Evolutionary conservation across 2,797 vertebrate genomes (phyloP).

Genomic region (Sebastolobus alascanus): DNA sequence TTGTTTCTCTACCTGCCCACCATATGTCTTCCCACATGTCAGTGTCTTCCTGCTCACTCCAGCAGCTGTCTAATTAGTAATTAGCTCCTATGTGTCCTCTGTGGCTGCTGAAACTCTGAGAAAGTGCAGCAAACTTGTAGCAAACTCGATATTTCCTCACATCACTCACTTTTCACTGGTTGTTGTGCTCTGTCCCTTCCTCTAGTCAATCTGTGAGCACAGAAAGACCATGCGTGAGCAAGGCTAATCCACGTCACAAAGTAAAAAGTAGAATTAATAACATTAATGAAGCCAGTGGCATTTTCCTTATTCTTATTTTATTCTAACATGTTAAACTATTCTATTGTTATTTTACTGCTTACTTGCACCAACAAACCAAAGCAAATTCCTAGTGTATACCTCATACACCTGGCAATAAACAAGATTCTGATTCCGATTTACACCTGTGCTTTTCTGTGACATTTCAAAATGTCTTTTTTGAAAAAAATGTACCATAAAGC

Average conservation of each 20-base stretch:
- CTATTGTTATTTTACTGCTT: too few species aligned
- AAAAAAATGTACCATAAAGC: too few species aligned
- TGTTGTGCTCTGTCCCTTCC: not conserved
- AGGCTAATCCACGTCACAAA: not conserved
- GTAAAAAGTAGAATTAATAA: not conserved
- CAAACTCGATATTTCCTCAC: slow-evolving; percentile 7
- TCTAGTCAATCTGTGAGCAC: not conserved
- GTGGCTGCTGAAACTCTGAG: slow-evolving; percentile 11
- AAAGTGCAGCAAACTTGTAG: slow-evolving; percentile 3
- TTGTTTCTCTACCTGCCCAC: slow-evolving; percentile 34
- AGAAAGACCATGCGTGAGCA: not conserved
- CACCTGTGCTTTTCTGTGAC: not conserved
- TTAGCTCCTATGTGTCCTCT: slow-evolving; percentile 34
- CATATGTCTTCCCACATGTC: slow-evolving; percentile 58
- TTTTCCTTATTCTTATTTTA: not conserved
- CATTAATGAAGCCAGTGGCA: not conserved
- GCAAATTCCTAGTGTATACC: too few species aligned
- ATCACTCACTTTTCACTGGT: slow-evolving; percentile 3
- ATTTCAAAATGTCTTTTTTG: not conserved
- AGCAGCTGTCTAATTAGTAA: slow-evolving; percentile 48
- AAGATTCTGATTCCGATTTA: not conserved
- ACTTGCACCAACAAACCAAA: too few species aligned
- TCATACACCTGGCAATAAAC: too few species aligned
- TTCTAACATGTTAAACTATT: too few species aligned
- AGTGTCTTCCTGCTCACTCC: slow-evolving; percentile 24